Evolutionary conservation across 2,113 vertebrate genomes (phyloP).

Genomic region (Anarrhichthys ocellatus): DNA sequence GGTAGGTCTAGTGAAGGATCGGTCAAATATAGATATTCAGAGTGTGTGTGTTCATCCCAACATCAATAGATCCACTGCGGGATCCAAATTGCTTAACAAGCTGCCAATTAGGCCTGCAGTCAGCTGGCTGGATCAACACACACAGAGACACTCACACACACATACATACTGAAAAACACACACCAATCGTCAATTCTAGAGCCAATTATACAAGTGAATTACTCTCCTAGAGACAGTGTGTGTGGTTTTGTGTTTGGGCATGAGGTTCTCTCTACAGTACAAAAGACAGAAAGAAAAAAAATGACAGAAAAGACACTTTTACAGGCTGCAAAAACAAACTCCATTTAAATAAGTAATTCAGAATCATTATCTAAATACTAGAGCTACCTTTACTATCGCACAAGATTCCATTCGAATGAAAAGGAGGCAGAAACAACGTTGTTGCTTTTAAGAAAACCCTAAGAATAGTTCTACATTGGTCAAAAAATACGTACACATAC

Average conservation of each 20-base stretch:
- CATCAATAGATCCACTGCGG: conserved; percentile 77
- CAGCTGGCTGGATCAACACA: conserved; percentile 54
- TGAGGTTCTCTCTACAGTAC: neutral
- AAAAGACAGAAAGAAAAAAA: neutral
- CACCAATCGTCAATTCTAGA: conserved; percentile 84
- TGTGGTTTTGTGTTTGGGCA: conserved; percentile 12
- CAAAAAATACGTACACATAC: too few species aligned
- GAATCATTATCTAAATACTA: neutral
- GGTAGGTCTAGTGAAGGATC: conserved; percentile 18
- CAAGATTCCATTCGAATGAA: too few species aligned
- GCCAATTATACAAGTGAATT: conserved; percentile 87
- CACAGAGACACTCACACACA: conserved; percentile 10
- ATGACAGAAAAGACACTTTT: neutral
- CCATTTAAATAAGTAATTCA: neutral
- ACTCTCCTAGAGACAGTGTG: conserved; percentile 22
- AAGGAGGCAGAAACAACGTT: too few species aligned
- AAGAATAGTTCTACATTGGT: too few species aligned
- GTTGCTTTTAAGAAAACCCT: too few species aligned
- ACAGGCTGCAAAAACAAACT: neutral
- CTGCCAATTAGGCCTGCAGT: conserved; percentile 88
- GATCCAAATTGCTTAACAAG: conserved; percentile 81
- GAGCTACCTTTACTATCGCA: neutral
- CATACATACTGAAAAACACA: conserved; percentile 22
- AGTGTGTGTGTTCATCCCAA: conserved; percentile 79
- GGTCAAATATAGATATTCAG: conserved; percentile 12